These are phyloP conservation scores for Eunapius fragilis DNA, from an alignment of 37 sponge, comb jelly and placozoan species.

Conservation along the genomic window DNA sequence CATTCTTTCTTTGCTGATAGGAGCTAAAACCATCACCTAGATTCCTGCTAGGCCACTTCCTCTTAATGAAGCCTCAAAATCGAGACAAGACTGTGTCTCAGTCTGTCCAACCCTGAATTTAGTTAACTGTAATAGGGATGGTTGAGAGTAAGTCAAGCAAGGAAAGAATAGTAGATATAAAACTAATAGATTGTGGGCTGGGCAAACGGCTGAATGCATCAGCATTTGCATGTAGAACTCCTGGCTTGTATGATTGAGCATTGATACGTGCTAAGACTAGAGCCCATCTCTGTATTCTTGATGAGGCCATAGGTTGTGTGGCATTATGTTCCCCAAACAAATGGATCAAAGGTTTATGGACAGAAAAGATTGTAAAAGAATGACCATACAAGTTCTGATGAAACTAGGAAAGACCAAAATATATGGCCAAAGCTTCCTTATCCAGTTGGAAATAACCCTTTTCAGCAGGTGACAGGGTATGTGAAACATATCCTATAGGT, in stretches of 20 bases:
- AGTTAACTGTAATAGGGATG: slow-evolving; percentile 6
- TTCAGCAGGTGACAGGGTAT: not conserved
- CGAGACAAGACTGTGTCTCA: slow-evolving; percentile 26
- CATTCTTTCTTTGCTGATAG: too few species aligned
- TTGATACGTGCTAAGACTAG: slow-evolving; percentile 14
- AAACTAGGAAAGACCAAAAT: not conserved
- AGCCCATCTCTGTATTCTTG: slow-evolving; percentile 40
- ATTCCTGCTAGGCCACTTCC: slow-evolving; percentile 6
- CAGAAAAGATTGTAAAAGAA: not conserved
- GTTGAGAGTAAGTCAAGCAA: too few species aligned
- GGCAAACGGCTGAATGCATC: too few species aligned
- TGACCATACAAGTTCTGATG: not conserved
- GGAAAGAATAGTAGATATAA: too few species aligned
- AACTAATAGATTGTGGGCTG: too few species aligned
- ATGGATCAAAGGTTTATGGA: slow-evolving; percentile 11
- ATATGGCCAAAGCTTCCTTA: not conserved
- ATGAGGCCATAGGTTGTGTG: slow-evolving; percentile 33
- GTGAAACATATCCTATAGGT: not conserved
- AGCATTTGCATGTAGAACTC: slow-evolving; percentile 23
- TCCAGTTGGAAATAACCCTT: not conserved
- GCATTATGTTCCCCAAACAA: too few species aligned
- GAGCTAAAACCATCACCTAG: too few species aligned
- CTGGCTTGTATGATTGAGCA: slow-evolving; percentile 16
- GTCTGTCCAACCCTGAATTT: slow-evolving; percentile 26
- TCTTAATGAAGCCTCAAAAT: not conserved